phyloP scores from a whole-genome alignment of 2,797 vertebrate species.

The Pyrocephalus nanus region DNA sequence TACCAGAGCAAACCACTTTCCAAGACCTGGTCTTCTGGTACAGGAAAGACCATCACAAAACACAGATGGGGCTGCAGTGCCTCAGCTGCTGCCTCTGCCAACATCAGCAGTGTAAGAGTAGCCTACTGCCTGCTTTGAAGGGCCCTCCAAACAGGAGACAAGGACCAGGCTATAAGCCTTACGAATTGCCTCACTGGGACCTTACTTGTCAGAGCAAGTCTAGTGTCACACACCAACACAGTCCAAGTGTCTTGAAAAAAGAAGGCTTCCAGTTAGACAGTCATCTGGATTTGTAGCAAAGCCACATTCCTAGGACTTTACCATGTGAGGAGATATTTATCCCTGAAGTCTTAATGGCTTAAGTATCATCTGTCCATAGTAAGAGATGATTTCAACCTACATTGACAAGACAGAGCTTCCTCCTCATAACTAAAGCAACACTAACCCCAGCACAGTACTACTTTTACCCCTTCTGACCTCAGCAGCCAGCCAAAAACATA shows the following conservation, averaged over 20 bases:
- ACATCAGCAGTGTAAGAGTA: neutral
- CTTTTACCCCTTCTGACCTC: conserved; percentile 24
- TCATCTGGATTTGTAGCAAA: conserved; percentile 9
- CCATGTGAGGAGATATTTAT: neutral
- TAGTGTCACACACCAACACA: neutral
- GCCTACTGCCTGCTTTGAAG: neutral
- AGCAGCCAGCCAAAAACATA: conserved; percentile 41
- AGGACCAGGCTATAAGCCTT: neutral
- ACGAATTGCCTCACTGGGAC: neutral
- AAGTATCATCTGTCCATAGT: neutral
- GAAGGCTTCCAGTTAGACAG: neutral
- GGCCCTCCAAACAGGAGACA: fast-evolving
- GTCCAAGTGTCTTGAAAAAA: neutral
- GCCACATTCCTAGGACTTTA: neutral
- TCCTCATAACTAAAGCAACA: neutral
- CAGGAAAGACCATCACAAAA: neutral
- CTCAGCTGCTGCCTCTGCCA: neutral
- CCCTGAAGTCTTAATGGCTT: neutral
- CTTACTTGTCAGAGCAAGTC: neutral
- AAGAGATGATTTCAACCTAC: neutral
- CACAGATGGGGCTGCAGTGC: neutral
- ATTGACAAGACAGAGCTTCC: neutral
- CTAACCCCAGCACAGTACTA: neutral
- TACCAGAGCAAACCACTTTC: neutral
- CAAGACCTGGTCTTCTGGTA: neutral